These are phyloP conservation scores for Gastrophysa polygoni DNA, from an alignment of 2,888 invertebrate species.

Conservation along the genomic window DNA sequence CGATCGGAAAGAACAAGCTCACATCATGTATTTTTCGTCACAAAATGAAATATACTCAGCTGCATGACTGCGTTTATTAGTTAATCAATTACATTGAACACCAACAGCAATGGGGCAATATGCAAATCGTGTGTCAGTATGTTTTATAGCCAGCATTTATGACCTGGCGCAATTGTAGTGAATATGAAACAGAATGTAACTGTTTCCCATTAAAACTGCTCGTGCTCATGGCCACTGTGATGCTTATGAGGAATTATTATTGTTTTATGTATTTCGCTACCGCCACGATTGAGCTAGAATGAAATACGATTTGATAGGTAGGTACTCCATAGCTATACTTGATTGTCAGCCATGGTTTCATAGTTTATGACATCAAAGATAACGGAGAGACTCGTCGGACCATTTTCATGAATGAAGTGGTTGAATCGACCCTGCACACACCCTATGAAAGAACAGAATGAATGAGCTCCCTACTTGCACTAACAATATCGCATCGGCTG, in stretches of 20 bases:
- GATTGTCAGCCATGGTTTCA: no score
- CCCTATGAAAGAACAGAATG: no score
- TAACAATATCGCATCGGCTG: no score
- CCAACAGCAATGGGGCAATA: conserved; percentile 20
- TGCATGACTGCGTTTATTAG: conserved; percentile 24
- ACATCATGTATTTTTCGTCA: conserved; percentile 12
- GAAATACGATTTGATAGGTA: conserved; percentile 8
- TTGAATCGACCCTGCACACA: no score
- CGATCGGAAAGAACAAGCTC: neutral
- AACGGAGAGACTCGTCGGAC: no score
- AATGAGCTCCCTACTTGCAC: no score
- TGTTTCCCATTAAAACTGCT: conserved; percentile 31
- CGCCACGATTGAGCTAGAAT: neutral
- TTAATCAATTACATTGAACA: conserved; percentile 31
- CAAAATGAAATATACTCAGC: conserved; percentile 11
- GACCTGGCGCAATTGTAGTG: conserved; percentile 31
- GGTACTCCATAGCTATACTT: no score
- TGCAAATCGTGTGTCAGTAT: conserved; percentile 30
- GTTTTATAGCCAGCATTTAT: conserved; percentile 29
- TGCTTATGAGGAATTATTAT: conserved; percentile 28
- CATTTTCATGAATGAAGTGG: no score
- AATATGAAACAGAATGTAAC: conserved; percentile 32
- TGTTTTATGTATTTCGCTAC: conserved; percentile 18
- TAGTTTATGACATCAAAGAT: no score
- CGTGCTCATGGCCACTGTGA: conserved; percentile 24